These are phyloP conservation scores for Bibio marci DNA, from an alignment of 2,888 invertebrate species.

Conservation along the genomic window DNA sequence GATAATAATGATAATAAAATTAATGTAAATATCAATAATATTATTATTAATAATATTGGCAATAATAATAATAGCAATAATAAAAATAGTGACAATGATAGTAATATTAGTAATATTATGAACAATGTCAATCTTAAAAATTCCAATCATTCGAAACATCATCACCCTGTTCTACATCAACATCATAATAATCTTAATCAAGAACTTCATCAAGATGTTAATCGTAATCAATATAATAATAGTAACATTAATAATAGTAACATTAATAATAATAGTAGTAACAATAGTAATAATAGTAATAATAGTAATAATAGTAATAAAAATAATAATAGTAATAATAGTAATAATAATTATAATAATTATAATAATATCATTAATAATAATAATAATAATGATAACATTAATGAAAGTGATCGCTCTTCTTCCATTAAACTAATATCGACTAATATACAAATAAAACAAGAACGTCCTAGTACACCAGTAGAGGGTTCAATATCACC, in stretches of 20 bases:
- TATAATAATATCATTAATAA: no score
- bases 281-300: background rate
- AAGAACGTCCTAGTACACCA: constrained; percentile 25
- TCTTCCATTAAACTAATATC: no score
- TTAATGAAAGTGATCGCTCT: constrained; percentile 11
- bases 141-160: no score
- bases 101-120: no score
- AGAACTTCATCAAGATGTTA: constrained; percentile 17
- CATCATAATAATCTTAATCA: constrained; percentile 22
- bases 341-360: no score
- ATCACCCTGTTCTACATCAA: no score
- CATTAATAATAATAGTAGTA: background rate
- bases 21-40: no score
- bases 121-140: no score
- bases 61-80: constrained; percentile 16
- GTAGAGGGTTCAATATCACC: constrained; percentile 11
- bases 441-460: constrained; percentile 25
- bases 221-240: background rate
- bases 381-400: no score
- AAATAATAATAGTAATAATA: background rate
- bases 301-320: background rate
- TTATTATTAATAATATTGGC: no score
- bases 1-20: no score
- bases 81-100: constrained; percentile 18
- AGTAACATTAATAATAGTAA: background rate